Conservation (phyloP, 2,797 vertebrate species). For the Microctenopoma lineatum region DNA sequence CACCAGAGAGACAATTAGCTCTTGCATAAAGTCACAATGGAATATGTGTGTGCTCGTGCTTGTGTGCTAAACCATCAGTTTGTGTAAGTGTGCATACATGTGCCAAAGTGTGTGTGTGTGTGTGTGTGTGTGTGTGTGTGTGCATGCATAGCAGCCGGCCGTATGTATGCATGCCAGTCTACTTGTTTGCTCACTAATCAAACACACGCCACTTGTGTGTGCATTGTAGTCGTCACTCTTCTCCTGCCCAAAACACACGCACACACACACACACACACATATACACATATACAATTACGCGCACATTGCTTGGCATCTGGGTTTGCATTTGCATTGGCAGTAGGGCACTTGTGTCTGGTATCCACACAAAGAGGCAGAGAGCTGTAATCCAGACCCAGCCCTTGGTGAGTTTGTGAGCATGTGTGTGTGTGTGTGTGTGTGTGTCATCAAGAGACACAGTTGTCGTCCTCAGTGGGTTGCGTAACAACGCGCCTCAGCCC, state of each 20-base stretch:
- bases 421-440: conserved; percentile 14
- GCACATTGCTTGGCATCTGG: conserved; percentile 60
- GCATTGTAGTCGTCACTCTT: conserved; percentile 51
- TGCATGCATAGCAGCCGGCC: conserved; percentile 44
- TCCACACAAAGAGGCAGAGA: conserved; percentile 68
- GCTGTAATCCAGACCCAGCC: conserved; percentile 73
- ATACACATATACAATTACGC: background rate
- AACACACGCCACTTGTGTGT: conserved; percentile 61
- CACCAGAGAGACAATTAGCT: conserved; percentile 74
- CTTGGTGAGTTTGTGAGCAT: conserved; percentile 47
- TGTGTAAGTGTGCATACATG: conserved; percentile 31
- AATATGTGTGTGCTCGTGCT: conserved; percentile 13
- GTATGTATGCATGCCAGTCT: conserved; percentile 45
- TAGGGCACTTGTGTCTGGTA: conserved; percentile 51
- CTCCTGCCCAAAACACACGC: conserved; percentile 29
- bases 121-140: conserved; percentile 17
- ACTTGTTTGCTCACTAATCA: conserved; percentile 71
- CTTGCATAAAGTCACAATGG: conserved; percentile 48
- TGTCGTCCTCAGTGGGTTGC: conserved; percentile 50
- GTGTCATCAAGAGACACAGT: conserved; percentile 52
- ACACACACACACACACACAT: conserved; percentile 16
- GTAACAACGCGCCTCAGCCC: conserved; percentile 51
- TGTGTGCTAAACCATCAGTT: conserved; percentile 7
- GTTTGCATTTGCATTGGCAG: conserved; percentile 74
- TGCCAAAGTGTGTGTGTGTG: conserved; percentile 31